Evolutionary conservation across 1,140 invertebrate genomes (phyloP).

Genomic region (Colletes latitarsis): DNA sequence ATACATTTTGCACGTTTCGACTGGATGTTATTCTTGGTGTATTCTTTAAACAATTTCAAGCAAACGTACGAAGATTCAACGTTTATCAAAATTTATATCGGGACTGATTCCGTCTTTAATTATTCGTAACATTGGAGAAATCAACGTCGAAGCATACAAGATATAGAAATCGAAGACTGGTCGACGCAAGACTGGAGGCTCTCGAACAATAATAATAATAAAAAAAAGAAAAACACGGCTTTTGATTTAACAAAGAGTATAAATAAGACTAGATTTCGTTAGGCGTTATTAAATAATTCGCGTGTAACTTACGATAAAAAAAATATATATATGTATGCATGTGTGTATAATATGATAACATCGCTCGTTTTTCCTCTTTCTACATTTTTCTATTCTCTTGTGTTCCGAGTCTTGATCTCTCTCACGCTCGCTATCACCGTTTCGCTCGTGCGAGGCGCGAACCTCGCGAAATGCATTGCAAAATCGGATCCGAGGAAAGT

Average conservation of each 20-base stretch:
- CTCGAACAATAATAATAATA: slow-evolving; percentile 29
- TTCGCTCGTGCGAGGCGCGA: not conserved
- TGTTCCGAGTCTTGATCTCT: not conserved
- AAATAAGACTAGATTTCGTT: slow-evolving; percentile 78
- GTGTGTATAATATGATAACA: not conserved
- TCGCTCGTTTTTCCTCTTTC: not conserved
- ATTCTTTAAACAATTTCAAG: too few species aligned
- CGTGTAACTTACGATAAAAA: slow-evolving; percentile 38
- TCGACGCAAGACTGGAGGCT: too few species aligned
- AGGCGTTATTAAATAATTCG: slow-evolving; percentile 64
- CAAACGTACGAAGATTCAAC: too few species aligned
- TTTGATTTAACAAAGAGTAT: slow-evolving; percentile 70
- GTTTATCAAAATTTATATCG: too few species aligned
- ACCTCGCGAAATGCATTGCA: slow-evolving; percentile 27
- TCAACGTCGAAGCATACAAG: too few species aligned
- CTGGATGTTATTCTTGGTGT: too few species aligned
- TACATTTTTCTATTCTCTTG: not conserved
- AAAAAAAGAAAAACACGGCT: slow-evolving; percentile 36
- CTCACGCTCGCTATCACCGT: not conserved
- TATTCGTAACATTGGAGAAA: too few species aligned
- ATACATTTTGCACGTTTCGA: too few species aligned
- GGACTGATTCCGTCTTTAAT: too few species aligned
- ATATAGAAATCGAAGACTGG: too few species aligned
- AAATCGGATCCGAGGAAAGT: slow-evolving; percentile 10
- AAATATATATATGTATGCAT: slow-evolving; percentile 16